Conservation (phyloP, 1,140 invertebrate species). For the Phenacoccus solenopsis region DNA sequence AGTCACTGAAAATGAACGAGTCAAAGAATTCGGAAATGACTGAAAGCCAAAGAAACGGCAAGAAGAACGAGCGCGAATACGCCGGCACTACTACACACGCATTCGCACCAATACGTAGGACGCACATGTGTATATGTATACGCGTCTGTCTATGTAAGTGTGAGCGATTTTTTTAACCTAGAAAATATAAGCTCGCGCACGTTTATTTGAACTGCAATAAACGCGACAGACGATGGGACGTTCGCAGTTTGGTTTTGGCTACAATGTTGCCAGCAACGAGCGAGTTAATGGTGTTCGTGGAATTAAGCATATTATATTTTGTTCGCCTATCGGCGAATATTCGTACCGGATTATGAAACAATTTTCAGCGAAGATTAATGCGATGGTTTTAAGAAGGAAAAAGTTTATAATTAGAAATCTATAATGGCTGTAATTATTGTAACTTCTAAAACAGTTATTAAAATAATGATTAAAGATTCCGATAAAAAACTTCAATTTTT, state of each 20-base stretch:
- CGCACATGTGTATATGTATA: neutral
- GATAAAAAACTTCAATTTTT: too few relatives aligned
- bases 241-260: too few relatives aligned
- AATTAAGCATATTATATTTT: too few relatives aligned
- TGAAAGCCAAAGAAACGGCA: neutral
- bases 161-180: constrained; percentile 2
- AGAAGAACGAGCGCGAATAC: neutral
- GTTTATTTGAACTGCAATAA: neutral
- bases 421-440: too few relatives aligned
- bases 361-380: too few relatives aligned
- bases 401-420: too few relatives aligned
- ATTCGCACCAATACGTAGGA: neutral
- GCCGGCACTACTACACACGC: neutral
- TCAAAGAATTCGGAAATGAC: constrained; percentile 1
- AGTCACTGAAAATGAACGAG: neutral
- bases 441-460: too few relatives aligned
- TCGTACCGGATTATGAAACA: too few relatives aligned
- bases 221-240: neutral
- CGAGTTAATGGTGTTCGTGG: too few relatives aligned
- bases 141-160: neutral
- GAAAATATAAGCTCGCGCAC: neutral
- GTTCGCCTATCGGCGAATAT: too few relatives aligned
- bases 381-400: too few relatives aligned
- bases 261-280: neutral
- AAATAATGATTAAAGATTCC: too few relatives aligned